Conservation (phyloP, 2,113 vertebrate species). For the Macroglossus sobrinus region DNA sequence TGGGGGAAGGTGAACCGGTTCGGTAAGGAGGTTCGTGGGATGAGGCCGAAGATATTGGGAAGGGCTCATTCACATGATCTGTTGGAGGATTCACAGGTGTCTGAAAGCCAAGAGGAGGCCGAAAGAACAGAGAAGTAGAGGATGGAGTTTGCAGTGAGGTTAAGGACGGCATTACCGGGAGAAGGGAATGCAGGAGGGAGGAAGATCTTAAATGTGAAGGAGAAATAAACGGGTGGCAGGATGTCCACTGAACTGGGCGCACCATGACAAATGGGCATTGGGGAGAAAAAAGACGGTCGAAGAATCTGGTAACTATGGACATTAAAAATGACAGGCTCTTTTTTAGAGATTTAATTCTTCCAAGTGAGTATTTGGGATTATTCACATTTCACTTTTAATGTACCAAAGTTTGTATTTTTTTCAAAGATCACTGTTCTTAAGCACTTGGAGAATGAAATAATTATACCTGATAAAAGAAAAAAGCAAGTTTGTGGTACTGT, state of each 20-base stretch:
- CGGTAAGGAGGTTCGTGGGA: background rate
- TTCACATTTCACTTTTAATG: background rate
- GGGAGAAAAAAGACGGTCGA: background rate
- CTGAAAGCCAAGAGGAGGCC: background rate
- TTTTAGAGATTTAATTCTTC: background rate
- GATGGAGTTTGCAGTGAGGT: background rate
- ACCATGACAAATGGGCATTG: background rate
- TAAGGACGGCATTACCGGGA: background rate
- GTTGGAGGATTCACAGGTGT: background rate
- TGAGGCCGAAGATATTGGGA: background rate
- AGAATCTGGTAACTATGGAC: background rate
- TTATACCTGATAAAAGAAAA: background rate
- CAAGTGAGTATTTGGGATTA: background rate
- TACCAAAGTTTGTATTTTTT: background rate
- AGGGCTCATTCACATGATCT: background rate
- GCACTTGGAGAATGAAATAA: slow-evolving; percentile 11
- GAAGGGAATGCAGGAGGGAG: background rate
- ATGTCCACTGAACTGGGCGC: background rate
- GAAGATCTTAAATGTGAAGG: background rate
- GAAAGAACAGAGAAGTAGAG: background rate
- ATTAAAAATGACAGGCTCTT: background rate
- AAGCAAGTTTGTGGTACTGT: background rate
- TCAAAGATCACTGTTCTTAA: background rate
- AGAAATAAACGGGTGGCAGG: background rate
- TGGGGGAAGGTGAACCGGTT: background rate